A percentile compares a stretch with the other conserved stretches of the same genome.
Conservation (phyloP, 2,113 vertebrate species). For the Rattus norvegicus region GRCr8 NC_086021.1:115927501-115928000, state of each 20-base stretch:
- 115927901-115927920: neutral
- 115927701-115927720: neutral
- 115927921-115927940: too few species aligned
- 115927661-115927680: neutral
- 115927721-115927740: neutral
- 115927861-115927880: neutral
- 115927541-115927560: neutral
- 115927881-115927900: neutral
- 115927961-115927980: neutral
- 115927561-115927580: neutral
- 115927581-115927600: neutral
- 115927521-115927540: constrained; percentile 8
- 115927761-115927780: neutral
- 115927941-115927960: neutral
- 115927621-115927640: neutral
- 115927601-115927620: neutral
- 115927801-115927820: constrained; percentile 16
- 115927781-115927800: neutral
- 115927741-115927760: neutral
- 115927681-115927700: neutral
- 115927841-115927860: constrained; percentile 31
- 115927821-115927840: constrained; percentile 44
- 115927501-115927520: neutral
- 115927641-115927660: neutral
- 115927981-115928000: neutral